Conservation (phyloP, 1,140 invertebrate genomes). For the Drosophila chauvacae region DNA sequence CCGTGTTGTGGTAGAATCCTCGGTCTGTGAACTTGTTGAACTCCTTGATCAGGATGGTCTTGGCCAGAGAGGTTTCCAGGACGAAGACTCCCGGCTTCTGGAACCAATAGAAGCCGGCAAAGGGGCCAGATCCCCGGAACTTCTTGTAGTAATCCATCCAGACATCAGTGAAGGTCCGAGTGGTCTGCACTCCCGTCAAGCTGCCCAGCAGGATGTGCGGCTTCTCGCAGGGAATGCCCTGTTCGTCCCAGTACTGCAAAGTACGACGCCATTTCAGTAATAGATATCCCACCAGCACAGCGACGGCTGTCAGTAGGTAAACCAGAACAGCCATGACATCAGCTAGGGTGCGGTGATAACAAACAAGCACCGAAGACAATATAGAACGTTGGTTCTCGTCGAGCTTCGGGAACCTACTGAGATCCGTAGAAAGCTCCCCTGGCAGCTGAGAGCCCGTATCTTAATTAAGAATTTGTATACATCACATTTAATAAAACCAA, state of each 20-base stretch:
- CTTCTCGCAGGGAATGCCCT: conserved; percentile 83
- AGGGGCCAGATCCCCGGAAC: conserved; percentile 69
- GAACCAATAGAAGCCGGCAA: conserved; percentile 83
- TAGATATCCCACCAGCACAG: conserved; percentile 40
- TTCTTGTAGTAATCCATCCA: conserved; percentile 73
- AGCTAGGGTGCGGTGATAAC: conserved; percentile 10
- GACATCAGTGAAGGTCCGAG: conserved; percentile 45
- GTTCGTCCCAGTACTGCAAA: conserved; percentile 80
- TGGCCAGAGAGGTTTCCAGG: conserved; percentile 87
- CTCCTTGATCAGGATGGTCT: conserved; percentile 87
- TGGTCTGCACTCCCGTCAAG: conserved; percentile 49
- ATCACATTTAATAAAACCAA: neutral
- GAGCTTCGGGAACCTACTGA: conserved; percentile 3
- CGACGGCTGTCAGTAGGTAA: neutral
- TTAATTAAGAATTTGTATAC: neutral
- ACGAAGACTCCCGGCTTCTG: conserved; percentile 85
- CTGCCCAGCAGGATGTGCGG: conserved; percentile 79
- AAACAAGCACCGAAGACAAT: no score
- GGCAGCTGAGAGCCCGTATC: neutral
- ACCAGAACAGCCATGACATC: conserved; percentile 20
- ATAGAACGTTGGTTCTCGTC: neutral
- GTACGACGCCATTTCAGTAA: conserved; percentile 24
- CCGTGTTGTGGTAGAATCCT: conserved; percentile 84
- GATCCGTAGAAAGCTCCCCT: neutral
- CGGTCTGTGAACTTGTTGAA: conserved; percentile 86